Conservation (phyloP, 2,888 invertebrate genomes). For the Eilema griseolum region DNA sequence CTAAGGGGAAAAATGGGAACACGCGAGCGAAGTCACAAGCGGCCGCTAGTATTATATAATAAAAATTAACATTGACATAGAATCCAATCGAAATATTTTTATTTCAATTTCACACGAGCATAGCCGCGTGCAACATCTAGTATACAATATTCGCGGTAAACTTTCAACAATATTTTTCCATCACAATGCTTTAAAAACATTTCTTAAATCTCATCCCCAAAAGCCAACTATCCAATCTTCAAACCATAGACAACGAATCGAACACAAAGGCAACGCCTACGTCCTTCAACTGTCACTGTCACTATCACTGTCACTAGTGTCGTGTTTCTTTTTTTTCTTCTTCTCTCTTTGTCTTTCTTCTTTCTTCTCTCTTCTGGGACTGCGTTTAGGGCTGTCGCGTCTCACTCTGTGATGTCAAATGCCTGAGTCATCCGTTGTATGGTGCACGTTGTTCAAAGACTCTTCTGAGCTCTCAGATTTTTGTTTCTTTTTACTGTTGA, state of each 20-base stretch:
- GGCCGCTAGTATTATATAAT: no score
- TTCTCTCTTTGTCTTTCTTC: constrained; percentile 56
- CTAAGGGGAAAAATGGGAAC: no score
- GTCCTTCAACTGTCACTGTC: constrained; percentile 77
- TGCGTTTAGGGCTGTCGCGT: constrained; percentile 73
- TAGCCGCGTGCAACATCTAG: no score
- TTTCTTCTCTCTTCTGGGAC: constrained; percentile 61
- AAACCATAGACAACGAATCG: constrained; percentile 44
- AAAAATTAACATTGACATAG: neutral
- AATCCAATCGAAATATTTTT: neutral
- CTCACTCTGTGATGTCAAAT: constrained; percentile 84
- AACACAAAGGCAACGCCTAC: constrained; percentile 37
- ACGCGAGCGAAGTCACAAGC: no score
- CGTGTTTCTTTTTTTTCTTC: constrained; percentile 65
- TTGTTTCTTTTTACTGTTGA: constrained; percentile 72
- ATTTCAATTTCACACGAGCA: neutral
- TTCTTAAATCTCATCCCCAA: constrained; percentile 19
- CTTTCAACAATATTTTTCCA: neutral
- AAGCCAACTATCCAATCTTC: constrained; percentile 29
- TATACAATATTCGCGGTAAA: neutral
- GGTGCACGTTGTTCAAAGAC: constrained; percentile 79
- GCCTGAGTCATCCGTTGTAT: constrained; percentile 83
- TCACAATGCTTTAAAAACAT: constrained; percentile 5
- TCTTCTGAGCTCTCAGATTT: constrained; percentile 80
- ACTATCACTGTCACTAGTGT: constrained; percentile 69